These are phyloP conservation scores for Rotaria macrura DNA, from an alignment of 2,888 invertebrate genomes.

Conservation along the genomic window DNA sequence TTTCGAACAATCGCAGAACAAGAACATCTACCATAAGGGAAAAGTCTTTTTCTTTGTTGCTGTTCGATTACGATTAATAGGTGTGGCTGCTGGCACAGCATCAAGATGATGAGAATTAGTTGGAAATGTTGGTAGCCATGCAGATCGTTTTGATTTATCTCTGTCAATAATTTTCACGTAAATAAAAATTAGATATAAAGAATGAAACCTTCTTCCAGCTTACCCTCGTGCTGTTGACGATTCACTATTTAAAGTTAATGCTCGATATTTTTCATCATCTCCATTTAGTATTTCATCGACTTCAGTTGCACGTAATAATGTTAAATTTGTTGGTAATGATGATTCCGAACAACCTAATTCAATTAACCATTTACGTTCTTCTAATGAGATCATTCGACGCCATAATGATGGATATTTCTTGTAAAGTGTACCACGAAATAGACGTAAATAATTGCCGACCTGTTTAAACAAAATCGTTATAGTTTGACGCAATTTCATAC, in stretches of 20 bases:
- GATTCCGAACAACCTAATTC: conserved; percentile 64
- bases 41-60: conserved; percentile 70
- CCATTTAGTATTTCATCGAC: conserved; percentile 95
- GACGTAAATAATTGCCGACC: conserved; percentile 62
- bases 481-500: not conserved
- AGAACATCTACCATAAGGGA: conserved; percentile 56
- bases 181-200: not conserved
- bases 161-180: not conserved
- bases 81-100: conserved; percentile 96
- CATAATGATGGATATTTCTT: conserved; percentile 97
- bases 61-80: conserved; percentile 84
- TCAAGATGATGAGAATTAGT: conserved; percentile 72
- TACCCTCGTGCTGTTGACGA: conserved; percentile 27
- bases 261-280: conserved; percentile 64
- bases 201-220: not conserved
- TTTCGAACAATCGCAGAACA: not conserved
- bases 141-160: conserved; percentile 11
- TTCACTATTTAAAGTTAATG: conserved; percentile 23
- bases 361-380: conserved; percentile 81
- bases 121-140: conserved; percentile 36
- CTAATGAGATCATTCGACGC: conserved; percentile 80
- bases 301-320: conserved; percentile 77
- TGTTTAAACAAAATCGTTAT: too few relatives aligned
- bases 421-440: conserved; percentile 90
- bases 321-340: conserved; percentile 89